Percentiles rank a stretch among this genome's conserved stretches.
phyloP scores from a whole-genome alignment of 2,888 invertebrate species.

The Microplitis manilae region DNA sequence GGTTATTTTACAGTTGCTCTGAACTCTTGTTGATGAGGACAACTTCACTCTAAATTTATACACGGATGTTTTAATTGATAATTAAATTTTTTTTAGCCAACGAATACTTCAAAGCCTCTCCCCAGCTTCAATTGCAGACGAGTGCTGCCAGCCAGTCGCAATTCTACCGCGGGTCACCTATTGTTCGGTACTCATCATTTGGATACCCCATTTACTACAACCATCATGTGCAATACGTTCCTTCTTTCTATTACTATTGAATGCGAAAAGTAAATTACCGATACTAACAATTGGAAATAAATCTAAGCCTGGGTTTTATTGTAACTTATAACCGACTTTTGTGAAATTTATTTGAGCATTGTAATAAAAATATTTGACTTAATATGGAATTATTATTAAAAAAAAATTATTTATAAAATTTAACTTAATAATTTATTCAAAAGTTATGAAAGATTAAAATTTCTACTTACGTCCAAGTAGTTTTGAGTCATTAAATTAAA shows the following conservation, averaged over 20 bases:
- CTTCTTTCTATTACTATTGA: slow-evolving; percentile 5
- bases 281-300: no score
- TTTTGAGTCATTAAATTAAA: no score
- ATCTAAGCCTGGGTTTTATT: not conserved
- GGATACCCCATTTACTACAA: slow-evolving; percentile 4
- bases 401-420: no score
- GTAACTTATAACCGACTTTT: not conserved
- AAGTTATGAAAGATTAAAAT: no score
- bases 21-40: no score
- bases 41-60: no score
- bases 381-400: no score
- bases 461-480: no score
- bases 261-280: not conserved
- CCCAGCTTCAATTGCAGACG: not conserved
- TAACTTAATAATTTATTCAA: no score
- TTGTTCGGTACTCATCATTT: not conserved
- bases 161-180: not conserved
- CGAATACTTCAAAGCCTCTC: not conserved
- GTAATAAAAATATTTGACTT: no score
- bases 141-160: not conserved
- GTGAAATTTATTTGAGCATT: no score
- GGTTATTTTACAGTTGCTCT: not conserved
- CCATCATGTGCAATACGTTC: not conserved
- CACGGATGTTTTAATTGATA: no score
- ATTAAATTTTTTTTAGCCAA: not conserved